Conservation (phyloP, 2,113 vertebrate genomes). For the Rhinopomastus cyanomelas region DNA sequence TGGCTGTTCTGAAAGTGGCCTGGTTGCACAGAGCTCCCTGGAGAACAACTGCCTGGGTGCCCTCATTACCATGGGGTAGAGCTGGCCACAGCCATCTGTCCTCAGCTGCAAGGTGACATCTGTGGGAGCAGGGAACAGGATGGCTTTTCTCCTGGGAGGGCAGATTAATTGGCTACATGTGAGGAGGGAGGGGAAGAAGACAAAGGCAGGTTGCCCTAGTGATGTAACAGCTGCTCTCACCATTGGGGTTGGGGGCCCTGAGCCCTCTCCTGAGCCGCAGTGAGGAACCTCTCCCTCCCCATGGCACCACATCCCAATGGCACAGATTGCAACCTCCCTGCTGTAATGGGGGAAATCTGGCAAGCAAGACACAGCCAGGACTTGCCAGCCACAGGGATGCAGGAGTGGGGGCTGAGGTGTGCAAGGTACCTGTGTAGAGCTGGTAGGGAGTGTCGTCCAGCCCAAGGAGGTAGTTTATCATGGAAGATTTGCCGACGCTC, state of each 20-base stretch:
- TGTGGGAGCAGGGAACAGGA: neutral
- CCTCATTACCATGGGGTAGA: fast-evolving
- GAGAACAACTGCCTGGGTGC: neutral
- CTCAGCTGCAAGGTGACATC: neutral
- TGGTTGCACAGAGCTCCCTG: neutral
- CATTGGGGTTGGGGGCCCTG: neutral
- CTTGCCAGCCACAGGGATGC: fast-evolving
- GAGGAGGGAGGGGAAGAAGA: neutral
- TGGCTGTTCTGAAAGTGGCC: neutral
- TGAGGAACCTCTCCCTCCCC: neutral
- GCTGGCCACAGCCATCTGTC: neutral
- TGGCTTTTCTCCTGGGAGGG: neutral
- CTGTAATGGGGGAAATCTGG: fast-evolving
- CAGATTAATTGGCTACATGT: neutral
- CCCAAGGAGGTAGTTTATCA: slow-evolving; percentile 98
- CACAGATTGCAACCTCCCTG: neutral
- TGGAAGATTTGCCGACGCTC: slow-evolving; percentile 98
- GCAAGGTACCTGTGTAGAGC: slow-evolving; percentile 90
- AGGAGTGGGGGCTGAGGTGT: neutral
- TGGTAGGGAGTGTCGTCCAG: slow-evolving; percentile 90
- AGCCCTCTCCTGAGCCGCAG: fast-evolving
- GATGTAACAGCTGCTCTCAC: fast-evolving
- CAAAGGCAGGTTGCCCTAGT: neutral
- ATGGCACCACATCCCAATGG: fast-evolving
- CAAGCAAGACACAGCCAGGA: fast-evolving